A percentile compares a stretch with the other conserved stretches of the same genome.
These are phyloP conservation scores for Agonopterix arenella DNA, from an alignment of 2,888 invertebrate species.

Conservation along the genomic window DNA sequence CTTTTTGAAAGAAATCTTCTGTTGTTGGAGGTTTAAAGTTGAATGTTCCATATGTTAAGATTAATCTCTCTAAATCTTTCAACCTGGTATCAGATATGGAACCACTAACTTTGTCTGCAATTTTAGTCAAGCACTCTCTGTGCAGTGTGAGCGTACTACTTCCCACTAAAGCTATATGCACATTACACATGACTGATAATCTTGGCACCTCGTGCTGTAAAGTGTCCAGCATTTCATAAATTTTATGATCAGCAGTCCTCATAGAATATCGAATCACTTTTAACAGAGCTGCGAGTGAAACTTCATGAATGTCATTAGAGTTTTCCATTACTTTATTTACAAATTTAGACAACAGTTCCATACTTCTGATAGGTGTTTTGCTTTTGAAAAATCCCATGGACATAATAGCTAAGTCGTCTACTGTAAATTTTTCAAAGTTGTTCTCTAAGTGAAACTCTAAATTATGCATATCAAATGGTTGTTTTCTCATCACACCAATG, in stretches of 20 bases:
- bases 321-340: slow-evolving; percentile 70
- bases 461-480: slow-evolving; percentile 79
- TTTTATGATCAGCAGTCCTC: slow-evolving; percentile 53
- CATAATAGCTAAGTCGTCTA: slow-evolving; percentile 83
- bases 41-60: slow-evolving; percentile 78
- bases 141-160: slow-evolving; percentile 62
- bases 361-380: slow-evolving; percentile 77
- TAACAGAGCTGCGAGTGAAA: slow-evolving; percentile 80
- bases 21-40: slow-evolving; percentile 72
- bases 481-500: slow-evolving; percentile 76
- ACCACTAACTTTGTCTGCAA: slow-evolving; percentile 69
- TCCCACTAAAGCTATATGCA: slow-evolving; percentile 81
- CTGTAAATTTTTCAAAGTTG: slow-evolving; percentile 70
- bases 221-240: slow-evolving; percentile 70
- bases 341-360: slow-evolving; percentile 61
- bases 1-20: slow-evolving; percentile 47
- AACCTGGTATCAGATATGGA: slow-evolving; percentile 72
- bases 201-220: slow-evolving; percentile 74
- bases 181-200: slow-evolving; percentile 78
- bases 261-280: slow-evolving; percentile 80
- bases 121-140: slow-evolving; percentile 44
- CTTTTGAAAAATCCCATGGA: slow-evolving; percentile 89
- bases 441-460: slow-evolving; percentile 77
- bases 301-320: slow-evolving; percentile 76
- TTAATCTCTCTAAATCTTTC: slow-evolving; percentile 86